Base-by-base conservation (phyloP, 1,140 invertebrate species). In the Hydropsyche tenuis region DNA sequence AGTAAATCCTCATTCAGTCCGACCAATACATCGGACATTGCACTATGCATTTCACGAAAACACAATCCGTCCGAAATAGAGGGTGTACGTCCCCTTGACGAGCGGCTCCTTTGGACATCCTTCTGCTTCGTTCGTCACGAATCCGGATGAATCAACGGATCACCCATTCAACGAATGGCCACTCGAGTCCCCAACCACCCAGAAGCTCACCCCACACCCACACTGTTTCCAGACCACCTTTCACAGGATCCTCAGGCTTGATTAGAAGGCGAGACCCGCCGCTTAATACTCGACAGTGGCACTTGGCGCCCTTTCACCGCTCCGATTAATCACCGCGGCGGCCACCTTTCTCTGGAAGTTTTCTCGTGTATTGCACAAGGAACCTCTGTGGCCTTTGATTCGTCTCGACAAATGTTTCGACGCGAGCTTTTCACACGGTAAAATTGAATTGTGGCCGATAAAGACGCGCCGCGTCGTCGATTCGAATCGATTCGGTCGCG, bases 41-140 rank as follows among this genome's bases (percentile, higher is more conserved):
- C n/a, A n/a, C n/a, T n/a, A n/a, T n/a, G n/a, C n/a, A n/a, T 37
- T 37, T 37, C 30, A 37, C 9, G 9, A 37, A 37, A 37, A 37
- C 30, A 3, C 30, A 37, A 37, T 37, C 30, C 30, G 30, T 4
- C 30, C 30, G 3, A 37, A 37, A 37, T 3, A 37, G 46, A 20
- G 18, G 46, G 53, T 18, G 48, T 4, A 60, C 27, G 63, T 16
- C n/a, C 65, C 70, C 66, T 25, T 43, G 25, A 60, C 56, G 20
- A 46, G 64, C 74, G 74, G 74, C 56, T 70, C 71, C 74, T 75
- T 75, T 75, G 74, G 63, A 42, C 27, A 30, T 18, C 30, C 30
- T 37, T 37, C 30, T 37, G 30, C 30, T 37, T 37, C n/a, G n/a
- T n/a, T n/a, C n/a, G n/a, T n/a, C 30, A 37, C 30, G 30, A 37